Percentiles rank a stretch among this genome's conserved stretches.
Evolutionary conservation across 2,888 invertebrate species (phyloP).

Genomic region (Philereme vetulata): DNA sequence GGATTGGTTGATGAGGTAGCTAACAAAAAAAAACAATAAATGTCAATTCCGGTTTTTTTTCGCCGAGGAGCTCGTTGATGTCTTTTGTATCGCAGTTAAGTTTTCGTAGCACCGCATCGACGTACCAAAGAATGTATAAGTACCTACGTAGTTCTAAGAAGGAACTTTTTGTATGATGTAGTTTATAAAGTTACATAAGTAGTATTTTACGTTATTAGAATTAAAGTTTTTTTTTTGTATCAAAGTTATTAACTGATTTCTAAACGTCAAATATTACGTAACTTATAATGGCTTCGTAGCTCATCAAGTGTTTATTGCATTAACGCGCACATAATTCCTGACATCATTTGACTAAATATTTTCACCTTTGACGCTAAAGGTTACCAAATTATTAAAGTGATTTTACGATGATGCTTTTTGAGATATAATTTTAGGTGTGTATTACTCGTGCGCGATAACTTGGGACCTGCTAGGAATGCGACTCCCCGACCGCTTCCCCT

Average conservation of each 20-base stretch:
- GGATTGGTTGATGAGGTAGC: slow-evolving; percentile 30
- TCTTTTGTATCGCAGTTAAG: slow-evolving; percentile 46
- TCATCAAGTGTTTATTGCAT: slow-evolving; percentile 21
- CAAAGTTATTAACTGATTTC: background rate
- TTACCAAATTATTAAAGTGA: slow-evolving; percentile 2
- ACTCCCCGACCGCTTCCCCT: no score
- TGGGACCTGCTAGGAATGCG: no score
- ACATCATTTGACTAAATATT: slow-evolving; percentile 20
- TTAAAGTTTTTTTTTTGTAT: slow-evolving; percentile 1
- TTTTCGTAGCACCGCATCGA: slow-evolving; percentile 18
- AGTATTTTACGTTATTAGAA: no score
- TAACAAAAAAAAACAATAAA: slow-evolving; percentile 5
- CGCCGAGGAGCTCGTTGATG: slow-evolving; percentile 38
- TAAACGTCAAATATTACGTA: slow-evolving; percentile 13
- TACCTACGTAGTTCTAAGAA: no score
- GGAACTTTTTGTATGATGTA: no score
- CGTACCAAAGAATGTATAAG: slow-evolving; percentile 1
- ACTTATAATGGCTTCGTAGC: slow-evolving; percentile 23
- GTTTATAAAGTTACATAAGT: no score
- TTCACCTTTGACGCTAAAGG: slow-evolving; percentile 19
- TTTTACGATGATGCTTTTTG: background rate
- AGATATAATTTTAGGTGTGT: background rate
- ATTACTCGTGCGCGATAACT: no score
- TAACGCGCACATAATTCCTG: slow-evolving; percentile 17
- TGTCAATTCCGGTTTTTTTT: slow-evolving; percentile 20